A percentile compares a stretch with the other conserved stretches of the same genome.
These are phyloP conservation scores for Aphidoletes aphidimyza DNA, from an alignment of 2,888 invertebrate genomes.

Conservation along the genomic window DNA sequence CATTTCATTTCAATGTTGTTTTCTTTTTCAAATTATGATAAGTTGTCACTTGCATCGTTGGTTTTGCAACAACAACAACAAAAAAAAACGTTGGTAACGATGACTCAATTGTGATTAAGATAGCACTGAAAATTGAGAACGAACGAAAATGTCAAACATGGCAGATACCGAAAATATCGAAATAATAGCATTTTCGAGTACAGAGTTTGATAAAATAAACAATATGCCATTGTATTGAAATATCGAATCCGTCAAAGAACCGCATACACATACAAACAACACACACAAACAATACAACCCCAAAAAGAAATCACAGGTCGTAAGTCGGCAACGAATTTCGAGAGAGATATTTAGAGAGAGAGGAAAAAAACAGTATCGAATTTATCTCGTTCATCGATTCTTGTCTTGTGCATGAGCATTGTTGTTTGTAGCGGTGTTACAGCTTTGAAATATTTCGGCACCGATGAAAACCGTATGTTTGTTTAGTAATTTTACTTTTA, in stretches of 20 bases:
- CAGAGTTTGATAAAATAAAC: constrained; percentile 38
- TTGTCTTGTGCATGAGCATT: neutral
- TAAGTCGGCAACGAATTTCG: neutral
- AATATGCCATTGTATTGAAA: neutral
- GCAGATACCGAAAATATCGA: neutral
- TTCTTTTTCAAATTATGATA: too few relatives aligned
- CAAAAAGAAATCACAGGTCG: neutral
- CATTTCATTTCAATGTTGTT: too few relatives aligned
- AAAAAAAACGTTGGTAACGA: neutral
- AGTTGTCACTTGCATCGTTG: too few relatives aligned
- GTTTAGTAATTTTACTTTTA: constrained; percentile 18
- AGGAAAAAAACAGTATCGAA: neutral
- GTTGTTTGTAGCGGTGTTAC: neutral
- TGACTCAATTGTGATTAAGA: neutral
- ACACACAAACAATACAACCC: neutral
- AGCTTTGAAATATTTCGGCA: neutral
- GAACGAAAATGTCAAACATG: constrained; percentile 5
- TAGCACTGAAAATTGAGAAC: neutral
- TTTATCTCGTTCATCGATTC: neutral
- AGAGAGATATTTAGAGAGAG: too few relatives aligned
- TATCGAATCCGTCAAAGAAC: neutral
- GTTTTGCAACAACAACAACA: too few relatives aligned
- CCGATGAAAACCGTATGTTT: neutral
- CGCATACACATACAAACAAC: neutral
- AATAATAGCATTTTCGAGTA: constrained; percentile 42